Conservation (phyloP, 2,113 vertebrate genomes). For the Cottus gobio region DNA sequence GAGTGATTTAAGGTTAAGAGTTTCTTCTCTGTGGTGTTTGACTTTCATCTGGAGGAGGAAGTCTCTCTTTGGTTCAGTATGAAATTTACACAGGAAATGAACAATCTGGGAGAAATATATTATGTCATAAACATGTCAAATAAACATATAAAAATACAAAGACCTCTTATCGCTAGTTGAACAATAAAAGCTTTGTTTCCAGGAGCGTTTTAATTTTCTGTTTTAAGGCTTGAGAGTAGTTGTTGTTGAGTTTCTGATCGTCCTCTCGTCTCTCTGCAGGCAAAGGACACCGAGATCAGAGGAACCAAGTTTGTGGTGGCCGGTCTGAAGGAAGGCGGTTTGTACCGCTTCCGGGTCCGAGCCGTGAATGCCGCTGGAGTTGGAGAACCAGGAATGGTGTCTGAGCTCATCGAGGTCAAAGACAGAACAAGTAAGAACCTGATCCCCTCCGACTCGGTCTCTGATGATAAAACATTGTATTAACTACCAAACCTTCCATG, state of each 20-base stretch:
- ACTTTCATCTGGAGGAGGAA: too few relatives aligned
- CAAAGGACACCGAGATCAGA: conserved; percentile 97
- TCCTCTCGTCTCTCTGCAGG: conserved; percentile 78
- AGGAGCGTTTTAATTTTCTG: background rate
- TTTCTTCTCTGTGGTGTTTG: too few relatives aligned
- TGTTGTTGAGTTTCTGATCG: background rate
- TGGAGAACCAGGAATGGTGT: conserved; percentile 92
- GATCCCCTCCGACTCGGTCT: background rate
- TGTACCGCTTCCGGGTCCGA: conserved; percentile 95
- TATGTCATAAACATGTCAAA: background rate
- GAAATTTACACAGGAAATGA: background rate
- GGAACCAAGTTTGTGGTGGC: conserved; percentile 94
- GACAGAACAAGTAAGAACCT: conserved; percentile 92
- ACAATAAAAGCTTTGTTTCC: too few relatives aligned
- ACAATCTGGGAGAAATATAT: too few relatives aligned
- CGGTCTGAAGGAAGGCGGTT: conserved; percentile 92
- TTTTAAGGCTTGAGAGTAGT: background rate
- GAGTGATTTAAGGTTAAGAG: too few relatives aligned
- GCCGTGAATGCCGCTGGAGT: conserved; percentile 94
- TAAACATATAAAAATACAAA: too few relatives aligned
- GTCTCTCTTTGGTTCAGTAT: background rate
- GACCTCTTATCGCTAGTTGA: background rate
- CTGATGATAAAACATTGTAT: background rate
- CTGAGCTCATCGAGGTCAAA: conserved; percentile 94
- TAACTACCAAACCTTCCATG: background rate